Base-by-base conservation (phyloP, 2,113 vertebrate species). In the Rhynchomys soricoides region DNA sequence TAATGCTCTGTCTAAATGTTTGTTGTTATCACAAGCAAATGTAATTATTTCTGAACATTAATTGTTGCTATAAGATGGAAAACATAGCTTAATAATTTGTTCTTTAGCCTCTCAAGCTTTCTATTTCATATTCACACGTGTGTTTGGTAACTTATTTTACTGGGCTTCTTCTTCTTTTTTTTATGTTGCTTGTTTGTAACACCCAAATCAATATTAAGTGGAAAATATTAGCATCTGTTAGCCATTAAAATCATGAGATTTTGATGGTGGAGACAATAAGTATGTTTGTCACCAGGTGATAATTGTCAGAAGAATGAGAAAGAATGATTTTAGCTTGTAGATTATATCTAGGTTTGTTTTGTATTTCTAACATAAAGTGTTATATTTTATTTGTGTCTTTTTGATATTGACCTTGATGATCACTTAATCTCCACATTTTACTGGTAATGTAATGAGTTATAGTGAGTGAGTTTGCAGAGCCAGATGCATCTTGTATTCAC, bases 1-100 rank as follows among this genome's bases (percentile, higher is more conserved):
- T 75, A 89, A 91, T 91, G 91, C 29, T 52, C 29, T 89, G 0
- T 68, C 91, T 94, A 81, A 86, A 31, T 77, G 9, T 82, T 94
- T 73, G 5, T 75, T 93, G n/a, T 57, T 90, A n/a, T 5, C 17
- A 37, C 66, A 59, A 70, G 26, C 8, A 88, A 68, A 85, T 83
- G 12, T 64, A 10, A 48, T 81, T 89, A 3, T 26, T 55, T 89
- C 94, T 83, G 3, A 90, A 90, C 4, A 37, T 62, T 34, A 34
- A 68, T 68, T 68, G 26, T 59, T 55, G 92, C 31, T 87, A 9
- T 90, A 55, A 21, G 7, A 89, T 29, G 74, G 34, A 55, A 91
- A 97, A 77, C 8, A n/a, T 70, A 90, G 55, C 21, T 40, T 48
- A 57, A 22, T 43, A 59, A 29, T 73, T 86, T 78, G 59, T 68